Conservation (phyloP, 2,888 invertebrate genomes). For the Drosophila greeni region DNA sequence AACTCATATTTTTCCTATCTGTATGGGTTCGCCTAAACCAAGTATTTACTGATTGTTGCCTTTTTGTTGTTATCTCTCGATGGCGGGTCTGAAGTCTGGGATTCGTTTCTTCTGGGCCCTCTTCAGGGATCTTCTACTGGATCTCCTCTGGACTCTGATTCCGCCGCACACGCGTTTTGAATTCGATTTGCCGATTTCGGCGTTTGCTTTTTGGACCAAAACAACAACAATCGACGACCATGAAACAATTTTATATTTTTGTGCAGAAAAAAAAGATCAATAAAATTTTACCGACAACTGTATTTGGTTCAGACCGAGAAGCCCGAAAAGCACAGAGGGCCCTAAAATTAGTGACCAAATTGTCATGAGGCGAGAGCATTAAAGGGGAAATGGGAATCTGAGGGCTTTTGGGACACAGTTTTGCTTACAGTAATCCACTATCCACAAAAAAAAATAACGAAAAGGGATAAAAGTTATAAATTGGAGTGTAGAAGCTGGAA, state of each 20-base stretch:
- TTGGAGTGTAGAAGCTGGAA: slow-evolving; percentile 24
- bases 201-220: slow-evolving; percentile 30
- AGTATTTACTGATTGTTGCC: slow-evolving; percentile 49
- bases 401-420: slow-evolving; percentile 64
- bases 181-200: slow-evolving; percentile 55
- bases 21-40: slow-evolving; percentile 54
- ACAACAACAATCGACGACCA: slow-evolving; percentile 45
- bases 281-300: slow-evolving; percentile 72
- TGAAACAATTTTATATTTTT: slow-evolving; percentile 71
- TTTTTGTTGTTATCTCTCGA: slow-evolving; percentile 49
- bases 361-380: slow-evolving; percentile 41
- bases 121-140: slow-evolving; percentile 41
- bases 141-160: slow-evolving; percentile 22
- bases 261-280: slow-evolving; percentile 63
- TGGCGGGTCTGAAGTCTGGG: slow-evolving; percentile 33
- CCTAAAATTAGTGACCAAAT: slow-evolving; percentile 67
- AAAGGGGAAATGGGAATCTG: slow-evolving; percentile 39
- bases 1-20: slow-evolving; percentile 11
- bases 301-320: slow-evolving; percentile 54
- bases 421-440: slow-evolving; percentile 57
- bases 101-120: slow-evolving; percentile 45
- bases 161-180: slow-evolving; percentile 48
- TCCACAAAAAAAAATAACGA: neutral
- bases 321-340: slow-evolving; percentile 3
- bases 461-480: neutral